A percentile compares a stretch with the other conserved stretches of the same genome.
phyloP scores from a whole-genome alignment of 92 coral and sea anemone species.

The Palythoa heliodiscus region DNA sequence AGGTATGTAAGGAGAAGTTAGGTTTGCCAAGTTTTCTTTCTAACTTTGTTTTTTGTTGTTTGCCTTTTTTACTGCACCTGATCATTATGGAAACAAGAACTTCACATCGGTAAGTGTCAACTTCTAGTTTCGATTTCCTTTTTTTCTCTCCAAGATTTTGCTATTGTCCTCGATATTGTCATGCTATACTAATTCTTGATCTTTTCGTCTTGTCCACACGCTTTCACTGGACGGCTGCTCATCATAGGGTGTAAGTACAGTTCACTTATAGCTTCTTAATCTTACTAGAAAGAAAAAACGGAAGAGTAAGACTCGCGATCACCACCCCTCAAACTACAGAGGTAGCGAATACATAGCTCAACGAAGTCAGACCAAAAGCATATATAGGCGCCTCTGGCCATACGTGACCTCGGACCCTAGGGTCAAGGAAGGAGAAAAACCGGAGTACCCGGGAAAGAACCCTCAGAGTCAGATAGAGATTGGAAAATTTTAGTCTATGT shows the following conservation, averaged over 20 bases:
- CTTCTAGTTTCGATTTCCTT: neutral
- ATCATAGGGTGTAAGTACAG: conserved; percentile 23
- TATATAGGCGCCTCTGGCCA: too few relatives aligned
- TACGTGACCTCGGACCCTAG: too few relatives aligned
- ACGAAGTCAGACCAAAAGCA: too few relatives aligned
- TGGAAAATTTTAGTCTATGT: too few relatives aligned
- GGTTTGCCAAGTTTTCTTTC: neutral
- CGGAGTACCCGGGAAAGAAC: too few relatives aligned
- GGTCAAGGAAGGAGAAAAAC: too few relatives aligned
- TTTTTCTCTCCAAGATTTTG: neutral
- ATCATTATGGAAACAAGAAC: conserved; percentile 20
- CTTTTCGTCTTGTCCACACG: neutral
- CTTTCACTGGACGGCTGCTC: neutral
- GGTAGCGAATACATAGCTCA: too few relatives aligned
- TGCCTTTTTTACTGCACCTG: neutral
- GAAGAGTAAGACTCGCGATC: neutral
- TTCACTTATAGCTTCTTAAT: neutral
- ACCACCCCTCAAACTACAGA: neutral
- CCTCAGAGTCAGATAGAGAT: too few relatives aligned
- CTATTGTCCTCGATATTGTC: neutral
- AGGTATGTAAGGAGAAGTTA: neutral
- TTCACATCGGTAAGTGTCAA: conserved; percentile 22
- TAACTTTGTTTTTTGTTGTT: neutral
- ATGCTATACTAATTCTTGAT: neutral
- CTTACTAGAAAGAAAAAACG: neutral